Percentiles rank a stretch among this genome's conserved stretches.
Conservation (phyloP, 2,888 invertebrate species). For the Nesidiocoris tenuis region DNA sequence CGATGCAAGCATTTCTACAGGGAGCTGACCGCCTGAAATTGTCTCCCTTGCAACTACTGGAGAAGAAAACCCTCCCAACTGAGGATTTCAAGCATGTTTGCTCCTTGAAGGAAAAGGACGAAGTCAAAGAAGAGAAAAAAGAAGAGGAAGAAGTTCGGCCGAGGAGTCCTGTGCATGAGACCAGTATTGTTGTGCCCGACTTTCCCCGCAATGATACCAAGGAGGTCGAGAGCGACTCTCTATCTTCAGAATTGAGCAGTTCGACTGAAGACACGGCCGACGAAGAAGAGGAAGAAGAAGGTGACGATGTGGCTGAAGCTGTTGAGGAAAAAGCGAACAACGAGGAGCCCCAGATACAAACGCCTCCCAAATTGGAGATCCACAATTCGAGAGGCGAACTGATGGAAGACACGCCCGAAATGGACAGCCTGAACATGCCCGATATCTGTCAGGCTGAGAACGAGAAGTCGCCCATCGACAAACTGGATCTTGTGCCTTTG, state of each 20-base stretch:
- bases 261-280: constrained; percentile 43
- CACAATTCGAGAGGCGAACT: constrained; percentile 70
- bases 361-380: constrained; percentile 70
- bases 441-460: constrained; percentile 49
- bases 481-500: constrained; percentile 48
- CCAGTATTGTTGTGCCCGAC: constrained; percentile 65
- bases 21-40: constrained; percentile 54
- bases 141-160: constrained; percentile 54
- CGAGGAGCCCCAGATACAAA: constrained; percentile 47
- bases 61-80: constrained; percentile 49
- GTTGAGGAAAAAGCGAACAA: constrained; percentile 42
- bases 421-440: constrained; percentile 50
- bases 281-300: constrained; percentile 44
- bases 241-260: constrained; percentile 50
- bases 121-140: constrained; percentile 43
- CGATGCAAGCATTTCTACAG: constrained; percentile 69
- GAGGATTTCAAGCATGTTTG: constrained; percentile 53
- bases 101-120: constrained; percentile 48
- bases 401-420: constrained; percentile 55
- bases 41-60: constrained; percentile 49
- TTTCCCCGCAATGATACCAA: constrained; percentile 58
- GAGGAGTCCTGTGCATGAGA: constrained; percentile 66
- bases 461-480: constrained; percentile 44
- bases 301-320: constrained; percentile 33
- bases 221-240: constrained; percentile 51